Evolutionary conservation across 1,140 invertebrate species (phyloP).

Genomic region (Saccostrea cuccullata): DNA sequence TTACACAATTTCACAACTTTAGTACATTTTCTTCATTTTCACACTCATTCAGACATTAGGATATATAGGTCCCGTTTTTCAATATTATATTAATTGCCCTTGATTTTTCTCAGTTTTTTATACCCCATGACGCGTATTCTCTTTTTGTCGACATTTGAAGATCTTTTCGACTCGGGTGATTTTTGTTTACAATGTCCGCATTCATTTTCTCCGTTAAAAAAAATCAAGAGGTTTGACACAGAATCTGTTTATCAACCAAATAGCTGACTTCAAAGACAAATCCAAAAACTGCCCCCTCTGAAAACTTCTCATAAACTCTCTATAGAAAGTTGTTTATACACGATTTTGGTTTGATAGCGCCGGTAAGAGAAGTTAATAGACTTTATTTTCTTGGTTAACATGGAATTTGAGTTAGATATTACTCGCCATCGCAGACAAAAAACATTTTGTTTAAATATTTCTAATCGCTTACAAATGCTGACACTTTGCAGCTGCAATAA

Average conservation of each 20-base stretch:
- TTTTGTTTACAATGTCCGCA: too few relatives aligned
- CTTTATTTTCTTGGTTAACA: not conserved
- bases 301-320: conserved; percentile 1
- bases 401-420: not conserved
- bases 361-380: not conserved
- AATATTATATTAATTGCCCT: not conserved
- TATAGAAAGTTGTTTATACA: not conserved
- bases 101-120: not conserved
- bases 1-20: not conserved
- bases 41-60: not conserved
- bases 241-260: not conserved
- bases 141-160: too few relatives aligned
- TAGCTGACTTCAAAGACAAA: not conserved
- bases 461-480: not conserved
- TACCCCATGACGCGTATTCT: too few relatives aligned
- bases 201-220: not conserved
- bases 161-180: not conserved
- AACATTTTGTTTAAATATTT: not conserved
- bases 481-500: not conserved
- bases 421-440: not conserved
- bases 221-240: not conserved
- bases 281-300: not conserved
- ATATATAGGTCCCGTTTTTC: not conserved
- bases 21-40: not conserved
- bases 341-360: not conserved